These are phyloP conservation scores for Cathartes aura DNA, from an alignment of 2,113 vertebrate genomes.

Conservation along the genomic window DNA sequence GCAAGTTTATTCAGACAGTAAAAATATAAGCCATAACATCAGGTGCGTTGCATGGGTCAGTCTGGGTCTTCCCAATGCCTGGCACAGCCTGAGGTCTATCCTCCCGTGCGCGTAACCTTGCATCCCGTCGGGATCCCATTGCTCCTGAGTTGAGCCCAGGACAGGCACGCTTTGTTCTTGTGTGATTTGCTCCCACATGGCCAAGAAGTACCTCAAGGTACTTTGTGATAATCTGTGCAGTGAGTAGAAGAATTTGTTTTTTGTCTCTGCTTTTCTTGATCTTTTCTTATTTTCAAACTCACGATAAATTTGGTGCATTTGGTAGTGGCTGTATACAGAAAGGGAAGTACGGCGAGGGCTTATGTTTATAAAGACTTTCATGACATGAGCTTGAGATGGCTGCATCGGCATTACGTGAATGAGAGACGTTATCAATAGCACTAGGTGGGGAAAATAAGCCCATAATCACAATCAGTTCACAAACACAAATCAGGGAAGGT, in stretches of 20 bases:
- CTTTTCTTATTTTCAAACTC: neutral
- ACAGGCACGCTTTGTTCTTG: neutral
- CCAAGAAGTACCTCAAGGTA: neutral
- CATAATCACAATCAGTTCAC: neutral
- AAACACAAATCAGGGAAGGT: neutral
- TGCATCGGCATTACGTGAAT: neutral
- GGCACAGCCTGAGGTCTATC: neutral
- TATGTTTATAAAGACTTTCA: neutral
- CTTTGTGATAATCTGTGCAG: neutral
- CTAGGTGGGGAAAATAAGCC: neutral
- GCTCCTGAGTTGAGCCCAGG: neutral
- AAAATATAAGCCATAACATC: accelerated
- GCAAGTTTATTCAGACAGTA: neutral
- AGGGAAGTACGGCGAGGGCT: neutral
- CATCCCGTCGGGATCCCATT: neutral
- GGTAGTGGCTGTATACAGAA: neutral
- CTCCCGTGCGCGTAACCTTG: neutral
- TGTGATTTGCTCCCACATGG: accelerated
- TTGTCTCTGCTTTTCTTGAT: neutral
- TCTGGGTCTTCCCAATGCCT: neutral
- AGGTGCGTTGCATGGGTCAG: neutral
- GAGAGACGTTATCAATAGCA: neutral
- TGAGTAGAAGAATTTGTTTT: neutral
- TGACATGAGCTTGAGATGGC: neutral
- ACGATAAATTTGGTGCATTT: neutral